Base-by-base conservation (phyloP, 2,888 invertebrate species). In the Leptopterna dolabrata region DNA sequence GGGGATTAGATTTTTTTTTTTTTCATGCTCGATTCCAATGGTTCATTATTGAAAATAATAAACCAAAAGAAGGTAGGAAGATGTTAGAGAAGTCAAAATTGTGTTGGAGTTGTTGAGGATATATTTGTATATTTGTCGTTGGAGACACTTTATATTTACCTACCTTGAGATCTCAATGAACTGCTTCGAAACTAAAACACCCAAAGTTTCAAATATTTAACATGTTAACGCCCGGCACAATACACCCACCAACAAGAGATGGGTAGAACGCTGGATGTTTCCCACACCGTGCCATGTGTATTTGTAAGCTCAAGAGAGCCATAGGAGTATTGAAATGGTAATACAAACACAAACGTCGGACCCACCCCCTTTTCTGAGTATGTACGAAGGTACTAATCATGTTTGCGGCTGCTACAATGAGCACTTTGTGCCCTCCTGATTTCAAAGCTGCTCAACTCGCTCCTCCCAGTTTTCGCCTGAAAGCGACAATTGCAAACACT, bases 341-440 rank as follows among this genome's bases (percentile, higher is more conserved):
- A 83, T 83, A 70, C 63, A 83, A 83, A 83, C 83, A 83, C 24
- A 63, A 70, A 6, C 41, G 41, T 41, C 14, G 43, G 43, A 9
- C n/a, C 63, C 70, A 11, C 83, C 83, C 43, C n/a, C 30, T n/a
- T 55, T 29, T 29, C 14, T 30, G 9, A 29, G 7, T 13, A 19
- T 70, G 13, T 16, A 27, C 70, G 29, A 70, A 83, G 83, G 83
- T 83, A 29, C 83, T 83, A 83, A 83, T 83, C 83, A 83, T 41
- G 41, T 83, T 83, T 83, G 83, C 29, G 45, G 45, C 19, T 36
- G 83, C 83, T 83, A 83, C 83, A 83, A 83, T 83, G 83, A 83
- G 43, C 83, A 83, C 70, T 63, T 83, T 83, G 70, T 70, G 43
- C 9, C 4, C 45, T 24, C 45, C 24, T 14, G 16, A 2, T 30